Evolutionary conservation across 2,888 invertebrate genomes (phyloP).

Genomic region (Spodoptera picta): DNA sequence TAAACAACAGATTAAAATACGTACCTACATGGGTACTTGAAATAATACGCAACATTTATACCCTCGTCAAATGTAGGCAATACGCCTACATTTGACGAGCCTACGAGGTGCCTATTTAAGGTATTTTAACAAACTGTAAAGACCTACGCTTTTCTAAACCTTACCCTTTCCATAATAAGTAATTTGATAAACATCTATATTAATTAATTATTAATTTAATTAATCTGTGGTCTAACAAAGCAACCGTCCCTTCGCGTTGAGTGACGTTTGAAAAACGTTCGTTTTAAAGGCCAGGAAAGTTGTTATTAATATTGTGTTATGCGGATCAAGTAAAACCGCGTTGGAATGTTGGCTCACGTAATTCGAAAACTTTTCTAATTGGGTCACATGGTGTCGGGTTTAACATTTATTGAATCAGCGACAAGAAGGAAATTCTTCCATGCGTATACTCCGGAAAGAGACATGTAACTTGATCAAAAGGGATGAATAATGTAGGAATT

Average conservation of each 20-base stretch:
- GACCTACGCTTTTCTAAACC: slow-evolving; percentile 2
- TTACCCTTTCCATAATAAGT: slow-evolving; percentile 2
- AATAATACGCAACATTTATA: too few species aligned
- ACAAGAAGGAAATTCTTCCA: slow-evolving; percentile 33
- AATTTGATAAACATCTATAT: slow-evolving; percentile 6
- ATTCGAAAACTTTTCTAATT: slow-evolving; percentile 67
- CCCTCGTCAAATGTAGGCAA: too few species aligned
- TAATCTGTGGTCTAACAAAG: slow-evolving; percentile 19
- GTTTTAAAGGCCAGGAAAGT: slow-evolving; percentile 32
- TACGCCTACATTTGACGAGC: too few species aligned
- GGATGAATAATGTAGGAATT: slow-evolving; percentile 3
- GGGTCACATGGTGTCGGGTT: slow-evolving; percentile 58
- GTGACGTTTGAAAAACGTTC: slow-evolving; percentile 38
- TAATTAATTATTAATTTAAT: slow-evolving; percentile 19
- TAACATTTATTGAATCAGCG: slow-evolving; percentile 57
- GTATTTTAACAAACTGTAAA: not conserved
- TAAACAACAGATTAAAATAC: too few species aligned
- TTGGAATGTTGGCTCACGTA: slow-evolving; percentile 47
- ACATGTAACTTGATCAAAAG: slow-evolving; percentile 27
- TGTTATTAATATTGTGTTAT: slow-evolving; percentile 41
- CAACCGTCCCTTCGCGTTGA: slow-evolving; percentile 18
- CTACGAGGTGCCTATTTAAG: too few species aligned
- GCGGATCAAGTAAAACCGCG: slow-evolving; percentile 28
- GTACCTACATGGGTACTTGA: too few species aligned
- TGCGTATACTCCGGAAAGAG: slow-evolving; percentile 26